phyloP scores from a whole-genome alignment of 2,888 invertebrate species.

The Branchipolynoe longqiensis region DNA sequence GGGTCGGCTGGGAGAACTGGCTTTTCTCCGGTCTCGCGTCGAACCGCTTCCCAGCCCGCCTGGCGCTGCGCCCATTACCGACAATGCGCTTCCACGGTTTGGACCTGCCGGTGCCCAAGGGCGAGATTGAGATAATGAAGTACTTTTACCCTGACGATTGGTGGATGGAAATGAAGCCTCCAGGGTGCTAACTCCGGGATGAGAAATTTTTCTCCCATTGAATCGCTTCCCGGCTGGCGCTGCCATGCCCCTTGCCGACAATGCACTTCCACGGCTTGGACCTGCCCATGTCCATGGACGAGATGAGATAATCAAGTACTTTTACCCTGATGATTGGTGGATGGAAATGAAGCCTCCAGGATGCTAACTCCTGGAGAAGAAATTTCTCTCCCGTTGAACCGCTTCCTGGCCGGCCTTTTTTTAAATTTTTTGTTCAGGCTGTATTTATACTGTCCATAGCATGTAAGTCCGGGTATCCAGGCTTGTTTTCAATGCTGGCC shows the following conservation, averaged over 20 bases:
- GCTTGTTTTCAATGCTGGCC: too few species aligned
- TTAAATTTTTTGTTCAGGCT: too few species aligned
- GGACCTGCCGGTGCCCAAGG: constrained; percentile 83
- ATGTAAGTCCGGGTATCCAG: too few species aligned
- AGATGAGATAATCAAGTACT: constrained; percentile 85
- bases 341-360: constrained; percentile 70
- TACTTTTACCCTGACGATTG: constrained; percentile 85
- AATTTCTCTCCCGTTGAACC: neutral
- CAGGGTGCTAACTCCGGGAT: constrained; percentile 65
- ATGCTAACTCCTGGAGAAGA: constrained; percentile 60
- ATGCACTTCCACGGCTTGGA: constrained; percentile 77
- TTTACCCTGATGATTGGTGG: constrained; percentile 85
- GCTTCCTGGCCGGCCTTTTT: constrained; percentile 83
- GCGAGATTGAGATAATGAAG: constrained; percentile 85
- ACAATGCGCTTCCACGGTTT: constrained; percentile 78
- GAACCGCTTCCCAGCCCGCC: constrained; percentile 83
- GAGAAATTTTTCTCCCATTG: neutral
- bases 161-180: constrained; percentile 82
- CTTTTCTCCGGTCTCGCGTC: constrained; percentile 83
- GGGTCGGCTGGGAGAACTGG: constrained; percentile 84
- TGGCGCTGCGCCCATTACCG: constrained; percentile 83
- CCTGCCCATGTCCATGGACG: constrained; percentile 84
- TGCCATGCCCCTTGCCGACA: constrained; percentile 83
- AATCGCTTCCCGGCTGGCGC: constrained; percentile 82
- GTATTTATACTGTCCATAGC: too few species aligned